Conservation (phyloP, 2,888 invertebrate species). For the Dysmachus trigonus region DNA sequence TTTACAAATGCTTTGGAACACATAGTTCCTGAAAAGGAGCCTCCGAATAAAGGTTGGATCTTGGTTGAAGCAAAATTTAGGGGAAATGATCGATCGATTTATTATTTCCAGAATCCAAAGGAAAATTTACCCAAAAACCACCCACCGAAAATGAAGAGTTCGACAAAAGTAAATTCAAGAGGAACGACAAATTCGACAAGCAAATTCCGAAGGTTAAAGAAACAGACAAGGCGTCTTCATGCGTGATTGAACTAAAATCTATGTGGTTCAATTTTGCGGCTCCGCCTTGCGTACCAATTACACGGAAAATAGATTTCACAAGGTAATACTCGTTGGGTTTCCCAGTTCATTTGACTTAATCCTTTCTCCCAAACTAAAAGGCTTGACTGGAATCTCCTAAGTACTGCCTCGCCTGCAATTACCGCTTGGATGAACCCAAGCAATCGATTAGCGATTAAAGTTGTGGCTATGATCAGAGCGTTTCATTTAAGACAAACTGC, state of each 20-base stretch:
- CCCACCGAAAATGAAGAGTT: conserved; percentile 58
- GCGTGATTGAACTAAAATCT: conserved; percentile 86
- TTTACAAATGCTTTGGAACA: conserved; percentile 60
- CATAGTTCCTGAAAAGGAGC: conserved; percentile 55
- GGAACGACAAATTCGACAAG: conserved; percentile 57
- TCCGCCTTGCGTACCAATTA: conserved; percentile 92
- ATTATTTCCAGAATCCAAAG: conserved; percentile 31
- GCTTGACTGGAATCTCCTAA: conserved; percentile 94
- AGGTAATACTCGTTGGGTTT: conserved; percentile 66
- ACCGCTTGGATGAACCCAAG: conserved; percentile 98
- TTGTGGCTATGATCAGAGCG: conserved; percentile 81
- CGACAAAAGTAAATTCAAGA: conserved; percentile 63
- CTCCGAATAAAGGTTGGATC: conserved; percentile 36
- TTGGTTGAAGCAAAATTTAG: too few relatives aligned
- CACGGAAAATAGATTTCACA: conserved; percentile 92
- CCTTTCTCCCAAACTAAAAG: conserved; percentile 59
- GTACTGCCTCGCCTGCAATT: conserved; percentile 95
- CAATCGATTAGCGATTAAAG: conserved; percentile 86
- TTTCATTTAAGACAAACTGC: conserved; percentile 83
- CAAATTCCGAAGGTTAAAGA: conserved; percentile 72
- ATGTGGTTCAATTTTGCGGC: conserved; percentile 99
- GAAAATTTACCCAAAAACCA: conserved; percentile 38
- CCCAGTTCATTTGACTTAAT: neutral
- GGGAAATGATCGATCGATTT: neutral
- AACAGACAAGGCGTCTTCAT: conserved; percentile 78